phyloP scores from a whole-genome alignment of 2,888 invertebrate species.

The Cantharis lateralis region DNA sequence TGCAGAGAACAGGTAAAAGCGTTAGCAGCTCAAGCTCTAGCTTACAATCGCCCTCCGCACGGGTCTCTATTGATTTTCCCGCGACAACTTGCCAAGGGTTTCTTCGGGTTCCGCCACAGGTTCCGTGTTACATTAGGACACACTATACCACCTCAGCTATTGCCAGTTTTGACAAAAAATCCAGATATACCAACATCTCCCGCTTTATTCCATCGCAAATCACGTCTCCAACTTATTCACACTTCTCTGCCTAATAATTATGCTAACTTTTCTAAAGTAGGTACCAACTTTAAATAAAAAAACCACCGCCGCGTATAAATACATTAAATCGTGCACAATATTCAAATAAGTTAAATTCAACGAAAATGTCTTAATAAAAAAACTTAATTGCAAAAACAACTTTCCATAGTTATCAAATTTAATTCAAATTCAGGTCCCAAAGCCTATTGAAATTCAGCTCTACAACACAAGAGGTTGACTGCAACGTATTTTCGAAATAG shows the following conservation, averaged over 20 bases:
- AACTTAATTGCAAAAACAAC: slow-evolving; percentile 1
- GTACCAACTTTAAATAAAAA: neutral
- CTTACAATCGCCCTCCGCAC: slow-evolving; percentile 39
- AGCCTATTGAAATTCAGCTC: slow-evolving; percentile 16
- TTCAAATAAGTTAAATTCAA: neutral
- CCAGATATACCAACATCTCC: neutral
- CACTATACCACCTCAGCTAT: slow-evolving; percentile 28
- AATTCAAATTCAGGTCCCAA: slow-evolving; percentile 10
- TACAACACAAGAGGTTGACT: slow-evolving; percentile 13
- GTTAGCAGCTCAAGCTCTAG: slow-evolving; percentile 26
- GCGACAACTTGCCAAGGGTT: slow-evolving; percentile 39
- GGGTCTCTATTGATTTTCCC: slow-evolving; percentile 42
- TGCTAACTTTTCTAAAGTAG: neutral
- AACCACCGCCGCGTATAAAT: neutral
- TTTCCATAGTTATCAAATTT: neutral
- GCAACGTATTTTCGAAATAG: slow-evolving; percentile 13
- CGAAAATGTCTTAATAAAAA: neutral
- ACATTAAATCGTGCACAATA: neutral
- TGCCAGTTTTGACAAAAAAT: slow-evolving; percentile 12
- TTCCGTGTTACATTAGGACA: slow-evolving; percentile 34
- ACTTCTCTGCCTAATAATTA: neutral
- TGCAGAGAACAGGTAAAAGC: slow-evolving; percentile 32
- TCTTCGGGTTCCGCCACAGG: slow-evolving; percentile 36
- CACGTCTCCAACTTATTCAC: neutral
- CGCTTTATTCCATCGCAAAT: neutral